Conservation (phyloP, 2,113 vertebrate genomes). For the Lichenostomus cassidix region DNA sequence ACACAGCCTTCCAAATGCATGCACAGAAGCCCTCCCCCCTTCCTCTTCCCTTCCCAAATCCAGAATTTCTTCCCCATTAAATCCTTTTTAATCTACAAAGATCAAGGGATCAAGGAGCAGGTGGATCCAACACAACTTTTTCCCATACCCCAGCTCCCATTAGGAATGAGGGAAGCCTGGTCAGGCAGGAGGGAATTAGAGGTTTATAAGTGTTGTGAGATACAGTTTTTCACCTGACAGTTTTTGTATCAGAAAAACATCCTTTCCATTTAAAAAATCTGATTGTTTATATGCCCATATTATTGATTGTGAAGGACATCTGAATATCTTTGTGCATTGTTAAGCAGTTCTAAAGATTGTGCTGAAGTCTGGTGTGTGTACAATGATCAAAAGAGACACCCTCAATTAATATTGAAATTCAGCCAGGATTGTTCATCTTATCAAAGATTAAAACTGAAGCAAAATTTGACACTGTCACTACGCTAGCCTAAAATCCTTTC, state of each 20-base stretch:
- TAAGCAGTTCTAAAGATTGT: conserved; percentile 15
- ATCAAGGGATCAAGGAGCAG: neutral
- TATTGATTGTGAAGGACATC: neutral
- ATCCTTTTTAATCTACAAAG: neutral
- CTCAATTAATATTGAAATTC: conserved; percentile 31
- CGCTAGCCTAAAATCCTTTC: neutral
- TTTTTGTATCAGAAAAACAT: neutral
- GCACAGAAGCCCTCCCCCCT: neutral
- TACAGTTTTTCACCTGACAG: neutral
- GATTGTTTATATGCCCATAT: neutral
- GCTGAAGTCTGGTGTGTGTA: neutral
- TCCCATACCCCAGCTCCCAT: neutral
- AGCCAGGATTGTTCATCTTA: conserved; percentile 13
- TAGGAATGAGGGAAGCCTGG: neutral
- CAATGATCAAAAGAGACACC: neutral
- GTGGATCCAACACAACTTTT: neutral
- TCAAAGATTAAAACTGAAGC: conserved; percentile 18
- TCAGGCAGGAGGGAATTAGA: neutral
- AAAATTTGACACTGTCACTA: conserved; percentile 6
- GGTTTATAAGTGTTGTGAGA: neutral
- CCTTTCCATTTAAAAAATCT: neutral
- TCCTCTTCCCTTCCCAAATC: neutral
- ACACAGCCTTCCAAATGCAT: neutral
- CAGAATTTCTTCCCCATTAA: neutral
- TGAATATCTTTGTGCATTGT: neutral